A percentile compares a stretch with the other conserved stretches of the same genome.
Evolutionary conservation across 2,888 invertebrate species (phyloP).

Genomic region (Prosopocoilus inquinatus): DNA sequence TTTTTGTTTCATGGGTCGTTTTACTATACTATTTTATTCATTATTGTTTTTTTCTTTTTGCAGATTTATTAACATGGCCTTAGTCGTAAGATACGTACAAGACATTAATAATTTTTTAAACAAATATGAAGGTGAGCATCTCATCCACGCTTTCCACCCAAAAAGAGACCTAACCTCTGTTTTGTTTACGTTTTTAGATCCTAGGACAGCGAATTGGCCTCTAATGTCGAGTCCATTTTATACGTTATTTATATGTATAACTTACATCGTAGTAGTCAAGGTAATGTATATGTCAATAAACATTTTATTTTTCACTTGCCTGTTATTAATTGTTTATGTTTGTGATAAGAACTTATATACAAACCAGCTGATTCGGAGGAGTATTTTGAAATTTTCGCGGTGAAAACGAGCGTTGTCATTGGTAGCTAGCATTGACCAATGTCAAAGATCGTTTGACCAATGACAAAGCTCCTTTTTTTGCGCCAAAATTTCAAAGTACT

Average conservation of each 20-base stretch:
- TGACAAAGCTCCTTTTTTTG: too few relatives aligned
- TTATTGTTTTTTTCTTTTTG: slow-evolving; percentile 42
- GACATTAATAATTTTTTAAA: slow-evolving; percentile 78
- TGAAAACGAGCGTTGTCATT: too few relatives aligned
- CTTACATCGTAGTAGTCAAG: slow-evolving; percentile 89
- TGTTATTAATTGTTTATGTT: too few relatives aligned
- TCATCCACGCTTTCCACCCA: background rate
- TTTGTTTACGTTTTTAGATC: slow-evolving; percentile 64
- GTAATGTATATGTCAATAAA: slow-evolving; percentile 50
- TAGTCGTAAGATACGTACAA: slow-evolving; percentile 77
- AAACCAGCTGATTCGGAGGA: too few relatives aligned
- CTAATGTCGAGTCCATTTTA: slow-evolving; percentile 94
- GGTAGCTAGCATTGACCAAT: too few relatives aligned
- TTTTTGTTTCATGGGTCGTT: too few relatives aligned
- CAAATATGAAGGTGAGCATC: slow-evolving; percentile 77
- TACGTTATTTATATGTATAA: slow-evolving; percentile 83
- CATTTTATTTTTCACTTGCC: too few relatives aligned
- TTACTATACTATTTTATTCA: background rate
- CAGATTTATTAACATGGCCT: slow-evolving; percentile 69
- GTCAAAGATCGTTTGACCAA: too few relatives aligned
- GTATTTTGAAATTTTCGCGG: too few relatives aligned
- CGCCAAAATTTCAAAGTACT: too few relatives aligned
- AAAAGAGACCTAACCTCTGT: slow-evolving; percentile 5
- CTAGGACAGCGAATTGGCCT: slow-evolving; percentile 86
- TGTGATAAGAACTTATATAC: too few relatives aligned